phyloP scores from a whole-genome alignment of 2,888 invertebrate genomes.

The Archaeoteleia sp. region DNA sequence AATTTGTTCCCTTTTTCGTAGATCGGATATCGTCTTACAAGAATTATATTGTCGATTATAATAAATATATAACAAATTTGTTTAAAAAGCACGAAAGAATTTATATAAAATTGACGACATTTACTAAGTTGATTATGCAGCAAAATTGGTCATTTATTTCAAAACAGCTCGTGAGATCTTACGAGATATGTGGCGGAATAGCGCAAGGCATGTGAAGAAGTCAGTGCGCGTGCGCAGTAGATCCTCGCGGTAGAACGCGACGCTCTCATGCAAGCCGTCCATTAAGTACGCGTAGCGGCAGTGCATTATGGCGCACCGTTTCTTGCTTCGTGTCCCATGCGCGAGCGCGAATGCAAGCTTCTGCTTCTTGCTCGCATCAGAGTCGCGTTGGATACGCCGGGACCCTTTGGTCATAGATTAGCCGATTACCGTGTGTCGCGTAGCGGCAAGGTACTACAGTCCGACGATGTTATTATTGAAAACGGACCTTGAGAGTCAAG shows the following conservation, averaged over 20 bases:
- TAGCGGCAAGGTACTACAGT: conserved; percentile 9
- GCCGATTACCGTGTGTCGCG: conserved; percentile 49
- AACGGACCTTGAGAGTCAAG: conserved; percentile 23
- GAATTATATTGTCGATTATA: conserved; percentile 19
- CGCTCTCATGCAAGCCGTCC: conserved; percentile 41
- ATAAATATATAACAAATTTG: too few relatives aligned
- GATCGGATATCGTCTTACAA: conserved; percentile 32
- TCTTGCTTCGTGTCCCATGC: conserved; percentile 30
- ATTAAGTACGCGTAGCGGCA: conserved; percentile 42
- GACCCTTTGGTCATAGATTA: conserved; percentile 37
- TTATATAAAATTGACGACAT: too few relatives aligned
- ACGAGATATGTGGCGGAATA: too few relatives aligned
- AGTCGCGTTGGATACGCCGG: conserved; percentile 41
- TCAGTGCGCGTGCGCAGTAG: conserved; percentile 19
- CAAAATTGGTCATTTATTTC: too few relatives aligned
- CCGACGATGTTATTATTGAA: conserved; percentile 43
- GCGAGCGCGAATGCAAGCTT: conserved; percentile 26
- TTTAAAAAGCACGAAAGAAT: not conserved
- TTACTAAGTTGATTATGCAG: too few relatives aligned
- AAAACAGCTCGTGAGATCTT: too few relatives aligned
- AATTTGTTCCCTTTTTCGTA: conserved; percentile 33
- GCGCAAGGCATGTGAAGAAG: too few relatives aligned
- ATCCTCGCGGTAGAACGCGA: conserved; percentile 18
- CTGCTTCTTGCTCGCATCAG: conserved; percentile 49
- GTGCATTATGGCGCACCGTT: conserved; percentile 44